A percentile compares a stretch with the other conserved stretches of the same genome.
Evolutionary conservation across 2,888 invertebrate genomes (phyloP).

Genomic region (Drosophila demipolita): DNA sequence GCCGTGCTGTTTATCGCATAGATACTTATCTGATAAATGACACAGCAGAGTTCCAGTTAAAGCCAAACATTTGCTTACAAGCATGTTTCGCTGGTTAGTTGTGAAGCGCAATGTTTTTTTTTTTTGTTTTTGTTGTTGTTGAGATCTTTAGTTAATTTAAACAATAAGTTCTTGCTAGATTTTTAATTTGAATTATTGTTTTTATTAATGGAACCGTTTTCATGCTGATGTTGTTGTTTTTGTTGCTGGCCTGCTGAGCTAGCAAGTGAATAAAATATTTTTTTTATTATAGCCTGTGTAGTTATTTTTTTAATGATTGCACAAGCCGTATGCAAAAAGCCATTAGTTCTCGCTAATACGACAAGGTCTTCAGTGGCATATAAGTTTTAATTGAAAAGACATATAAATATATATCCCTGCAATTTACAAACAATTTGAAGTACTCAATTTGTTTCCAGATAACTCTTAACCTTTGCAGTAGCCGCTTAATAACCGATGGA

Average conservation of each 20-base stretch:
- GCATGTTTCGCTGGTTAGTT: conserved; percentile 74
- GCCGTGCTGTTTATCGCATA: conserved; percentile 22
- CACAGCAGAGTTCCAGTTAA: conserved; percentile 65
- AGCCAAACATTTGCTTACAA: conserved; percentile 77
- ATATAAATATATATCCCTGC: background rate
- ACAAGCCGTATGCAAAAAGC: conserved; percentile 41
- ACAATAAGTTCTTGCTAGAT: conserved; percentile 27
- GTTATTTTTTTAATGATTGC: conserved; percentile 45
- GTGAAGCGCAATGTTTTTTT: conserved; percentile 64
- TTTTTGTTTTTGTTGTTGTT: background rate
- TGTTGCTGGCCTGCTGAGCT: conserved; percentile 37
- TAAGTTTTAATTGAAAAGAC: background rate
- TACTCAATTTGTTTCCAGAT: background rate
- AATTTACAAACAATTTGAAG: background rate
- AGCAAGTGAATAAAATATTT: conserved; percentile 51
- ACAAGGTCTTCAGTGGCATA: conserved; percentile 32
- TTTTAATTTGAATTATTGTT: conserved; percentile 47
- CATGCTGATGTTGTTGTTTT: conserved; percentile 6
- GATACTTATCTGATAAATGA: conserved; percentile 44
- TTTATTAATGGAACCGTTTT: conserved; percentile 55
- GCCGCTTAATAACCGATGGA: conserved; percentile 8
- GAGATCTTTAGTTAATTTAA: conserved; percentile 26
- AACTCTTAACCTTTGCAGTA: background rate
- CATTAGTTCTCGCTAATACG: conserved; percentile 31
- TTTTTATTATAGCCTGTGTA: conserved; percentile 8